A percentile compares a stretch with the other conserved stretches of the same genome.
phyloP scores from a whole-genome alignment of 2,113 vertebrate species.

The Dicrurus megarhynchus region DNA sequence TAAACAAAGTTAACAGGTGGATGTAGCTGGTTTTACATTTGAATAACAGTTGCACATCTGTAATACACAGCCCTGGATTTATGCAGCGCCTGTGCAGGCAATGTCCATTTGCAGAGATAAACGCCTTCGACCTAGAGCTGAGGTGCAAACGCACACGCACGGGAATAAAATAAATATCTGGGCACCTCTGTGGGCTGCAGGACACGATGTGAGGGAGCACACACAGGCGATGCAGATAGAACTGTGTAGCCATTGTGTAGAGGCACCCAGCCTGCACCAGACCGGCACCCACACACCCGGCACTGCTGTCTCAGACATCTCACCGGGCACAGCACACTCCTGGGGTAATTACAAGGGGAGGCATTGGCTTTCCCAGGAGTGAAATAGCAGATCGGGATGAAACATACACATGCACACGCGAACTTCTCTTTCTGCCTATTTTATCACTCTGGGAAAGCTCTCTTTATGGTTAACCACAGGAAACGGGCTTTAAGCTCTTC shows the following conservation, averaged over 20 bases:
- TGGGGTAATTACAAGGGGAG: neutral
- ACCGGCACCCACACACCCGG: neutral
- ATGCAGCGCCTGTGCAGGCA: neutral
- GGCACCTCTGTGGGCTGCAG: neutral
- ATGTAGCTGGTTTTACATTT: slow-evolving; percentile 32
- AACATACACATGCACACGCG: neutral
- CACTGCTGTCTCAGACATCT: neutral
- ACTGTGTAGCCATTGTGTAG: neutral
- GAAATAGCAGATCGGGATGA: slow-evolving; percentile 2
- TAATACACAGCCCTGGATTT: neutral
- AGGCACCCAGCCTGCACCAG: slow-evolving; percentile 22
- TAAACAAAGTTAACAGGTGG: slow-evolving; percentile 71
- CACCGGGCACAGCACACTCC: neutral
- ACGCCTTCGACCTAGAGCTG: neutral
- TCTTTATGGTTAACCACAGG: slow-evolving; percentile 18
- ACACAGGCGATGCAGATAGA: neutral
- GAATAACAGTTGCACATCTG: slow-evolving; percentile 7
- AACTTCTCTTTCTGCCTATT: slow-evolving; percentile 42
- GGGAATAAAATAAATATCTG: neutral
- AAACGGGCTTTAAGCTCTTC: slow-evolving; percentile 4
- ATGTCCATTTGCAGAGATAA: neutral
- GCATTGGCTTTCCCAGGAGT: slow-evolving; percentile 3
- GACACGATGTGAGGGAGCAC: neutral
- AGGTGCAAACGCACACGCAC: neutral
- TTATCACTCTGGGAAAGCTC: slow-evolving; percentile 43